phyloP scores from a whole-genome alignment of 2,797 vertebrate species.

The Galaxias olidus region DNA sequence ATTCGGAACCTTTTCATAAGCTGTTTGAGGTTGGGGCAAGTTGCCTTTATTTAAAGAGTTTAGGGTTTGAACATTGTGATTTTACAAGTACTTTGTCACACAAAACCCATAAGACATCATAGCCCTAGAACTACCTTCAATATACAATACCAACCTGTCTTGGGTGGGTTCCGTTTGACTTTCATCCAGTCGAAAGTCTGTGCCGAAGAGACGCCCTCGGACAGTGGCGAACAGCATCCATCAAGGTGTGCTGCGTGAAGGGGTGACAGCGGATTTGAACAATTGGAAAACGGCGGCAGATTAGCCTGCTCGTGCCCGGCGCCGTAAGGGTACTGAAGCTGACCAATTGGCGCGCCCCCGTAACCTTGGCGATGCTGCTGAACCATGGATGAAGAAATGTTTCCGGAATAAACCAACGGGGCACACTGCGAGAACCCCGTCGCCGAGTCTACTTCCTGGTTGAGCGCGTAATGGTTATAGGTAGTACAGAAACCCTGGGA shows the following conservation, averaged over 20 bases:
- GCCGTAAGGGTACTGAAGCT: constrained; percentile 88
- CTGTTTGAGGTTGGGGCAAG: too few species aligned
- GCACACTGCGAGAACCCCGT: constrained; percentile 85
- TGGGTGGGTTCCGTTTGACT: constrained; percentile 97
- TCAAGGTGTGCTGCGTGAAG: constrained; percentile 86
- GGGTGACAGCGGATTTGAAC: constrained; percentile 85
- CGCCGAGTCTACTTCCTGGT: constrained; percentile 87
- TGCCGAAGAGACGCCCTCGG: constrained; percentile 83
- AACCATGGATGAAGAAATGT: constrained; percentile 84
- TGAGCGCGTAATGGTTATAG: constrained; percentile 88
- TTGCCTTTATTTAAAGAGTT: too few species aligned
- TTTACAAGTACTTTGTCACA: too few species aligned
- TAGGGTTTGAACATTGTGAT: too few species aligned
- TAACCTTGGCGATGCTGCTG: constrained; percentile 90
- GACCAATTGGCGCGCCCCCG: constrained; percentile 78
- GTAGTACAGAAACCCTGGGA: constrained; percentile 87
- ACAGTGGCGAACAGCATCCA: constrained; percentile 84
- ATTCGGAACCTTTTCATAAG: too few species aligned
- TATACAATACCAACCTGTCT: constrained; percentile 86
- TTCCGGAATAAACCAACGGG: constrained; percentile 91
- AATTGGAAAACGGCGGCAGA: constrained; percentile 78
- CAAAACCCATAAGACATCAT: too few species aligned
- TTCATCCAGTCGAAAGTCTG: constrained; percentile 99
- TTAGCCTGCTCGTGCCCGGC: constrained; percentile 86
- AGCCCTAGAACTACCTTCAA: too few species aligned